Evolutionary conservation across 1,140 invertebrate genomes (phyloP).

Genomic region (Plutomurus gul): DNA sequence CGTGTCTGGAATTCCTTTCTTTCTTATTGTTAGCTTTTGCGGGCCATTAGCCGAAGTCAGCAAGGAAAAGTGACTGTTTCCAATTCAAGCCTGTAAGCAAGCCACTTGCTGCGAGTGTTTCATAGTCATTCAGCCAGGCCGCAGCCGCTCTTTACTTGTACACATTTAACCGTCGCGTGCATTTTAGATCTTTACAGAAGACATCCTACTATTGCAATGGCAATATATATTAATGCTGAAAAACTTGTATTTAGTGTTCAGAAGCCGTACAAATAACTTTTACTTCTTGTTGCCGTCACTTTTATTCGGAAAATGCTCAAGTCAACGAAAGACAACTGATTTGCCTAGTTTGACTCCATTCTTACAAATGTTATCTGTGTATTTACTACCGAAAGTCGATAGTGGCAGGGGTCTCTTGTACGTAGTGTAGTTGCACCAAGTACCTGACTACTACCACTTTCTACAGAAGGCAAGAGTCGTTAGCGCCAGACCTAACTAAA

Average conservation of each 20-base stretch:
- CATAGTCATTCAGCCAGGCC: constrained; percentile 1
- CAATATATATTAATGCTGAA: not conserved
- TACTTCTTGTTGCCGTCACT: not conserved
- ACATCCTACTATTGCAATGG: not conserved
- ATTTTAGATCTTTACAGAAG: not conserved
- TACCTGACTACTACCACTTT: too few species aligned
- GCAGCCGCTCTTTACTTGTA: not conserved
- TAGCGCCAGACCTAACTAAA: too few species aligned
- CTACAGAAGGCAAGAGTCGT: too few species aligned
- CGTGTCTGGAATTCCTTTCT: not conserved
- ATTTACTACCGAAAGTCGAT: too few species aligned
- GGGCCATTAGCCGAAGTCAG: not conserved
- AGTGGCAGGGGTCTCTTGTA: too few species aligned
- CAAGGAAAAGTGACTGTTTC: not conserved
- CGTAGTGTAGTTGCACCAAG: too few species aligned
- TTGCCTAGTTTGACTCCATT: too few species aligned
- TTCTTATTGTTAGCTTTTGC: too few species aligned
- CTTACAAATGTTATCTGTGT: too few species aligned
- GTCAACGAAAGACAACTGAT: not conserved
- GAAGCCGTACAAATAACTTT: not conserved
- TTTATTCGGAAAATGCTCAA: not conserved
- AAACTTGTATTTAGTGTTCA: constrained; percentile 11
- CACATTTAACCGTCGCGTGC: not conserved
- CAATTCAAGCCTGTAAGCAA: not conserved
- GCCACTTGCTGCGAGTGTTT: not conserved